phyloP scores from a whole-genome alignment of 2,888 invertebrate species.

The Herminia tarsipennalis region DNA sequence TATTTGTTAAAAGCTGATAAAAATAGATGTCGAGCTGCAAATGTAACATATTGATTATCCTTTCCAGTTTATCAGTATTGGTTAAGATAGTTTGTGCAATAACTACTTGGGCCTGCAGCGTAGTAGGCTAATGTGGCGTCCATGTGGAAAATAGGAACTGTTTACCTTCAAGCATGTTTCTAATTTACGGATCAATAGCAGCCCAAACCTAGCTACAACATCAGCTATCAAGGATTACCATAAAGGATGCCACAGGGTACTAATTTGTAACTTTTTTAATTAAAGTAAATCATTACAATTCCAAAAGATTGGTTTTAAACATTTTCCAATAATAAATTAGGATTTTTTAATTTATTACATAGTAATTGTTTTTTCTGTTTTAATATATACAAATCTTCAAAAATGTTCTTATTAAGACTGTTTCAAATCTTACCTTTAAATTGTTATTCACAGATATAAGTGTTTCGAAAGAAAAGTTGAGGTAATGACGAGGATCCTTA shows the following conservation, averaged over 20 bases:
- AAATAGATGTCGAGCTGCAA: conserved; percentile 5
- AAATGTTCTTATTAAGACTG: not conserved
- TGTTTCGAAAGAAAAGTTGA: not conserved
- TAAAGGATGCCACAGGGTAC: too few species aligned
- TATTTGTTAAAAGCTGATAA: not conserved
- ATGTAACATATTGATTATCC: not conserved
- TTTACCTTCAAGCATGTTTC: not conserved
- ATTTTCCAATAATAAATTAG: not conserved
- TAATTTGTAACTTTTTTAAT: too few species aligned
- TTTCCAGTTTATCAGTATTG: too few species aligned
- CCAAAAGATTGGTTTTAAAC: not conserved
- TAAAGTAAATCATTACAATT: too few species aligned
- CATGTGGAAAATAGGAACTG: not conserved
- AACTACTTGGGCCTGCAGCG: too few species aligned
- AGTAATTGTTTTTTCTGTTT: too few species aligned
- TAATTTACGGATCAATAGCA: not conserved
- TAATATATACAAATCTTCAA: too few species aligned
- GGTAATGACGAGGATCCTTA: conserved; percentile 3
- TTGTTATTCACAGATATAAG: not conserved
- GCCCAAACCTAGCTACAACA: not conserved
- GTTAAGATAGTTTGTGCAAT: too few species aligned
- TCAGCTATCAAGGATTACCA: too few species aligned
- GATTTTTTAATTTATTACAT: not conserved
- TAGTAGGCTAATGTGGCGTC: not conserved
- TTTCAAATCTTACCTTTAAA: conserved; percentile 1